Percentiles rank a stretch among this genome's conserved stretches.
These are phyloP conservation scores for Petroica traversi DNA, from an alignment of 2,113 vertebrate genomes.

Conservation along the genomic window DNA sequence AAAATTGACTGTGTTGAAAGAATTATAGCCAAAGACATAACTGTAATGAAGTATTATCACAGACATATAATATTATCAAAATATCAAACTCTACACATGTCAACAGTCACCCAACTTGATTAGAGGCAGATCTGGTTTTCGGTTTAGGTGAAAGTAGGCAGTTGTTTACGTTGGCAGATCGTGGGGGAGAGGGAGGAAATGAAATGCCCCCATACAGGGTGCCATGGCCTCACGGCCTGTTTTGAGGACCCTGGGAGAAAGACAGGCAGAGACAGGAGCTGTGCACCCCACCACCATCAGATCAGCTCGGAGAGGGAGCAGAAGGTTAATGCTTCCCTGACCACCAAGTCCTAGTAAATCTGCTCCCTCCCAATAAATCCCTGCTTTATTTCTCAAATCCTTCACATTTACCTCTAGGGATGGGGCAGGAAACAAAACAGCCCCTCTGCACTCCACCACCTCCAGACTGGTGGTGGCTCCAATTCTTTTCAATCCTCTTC, in stretches of 20 bases:
- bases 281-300: fast-evolving
- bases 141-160: neutral
- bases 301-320: neutral
- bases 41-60: conserved; percentile 42
- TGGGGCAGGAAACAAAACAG: neutral
- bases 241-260: neutral
- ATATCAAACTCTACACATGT: conserved; percentile 33
- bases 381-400: neutral
- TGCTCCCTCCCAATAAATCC: conserved; percentile 26
- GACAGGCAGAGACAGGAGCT: neutral
- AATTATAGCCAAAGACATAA: conserved; percentile 52
- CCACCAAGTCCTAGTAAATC: neutral
- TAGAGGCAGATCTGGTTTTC: conserved; percentile 35
- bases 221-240: neutral
- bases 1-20: conserved; percentile 39
- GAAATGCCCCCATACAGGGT: neutral
- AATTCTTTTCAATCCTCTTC: neutral
- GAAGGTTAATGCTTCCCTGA: neutral
- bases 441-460: neutral
- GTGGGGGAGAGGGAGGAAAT: neutral
- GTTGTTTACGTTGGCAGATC: neutral
- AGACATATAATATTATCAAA: conserved; percentile 42
- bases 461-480: neutral
- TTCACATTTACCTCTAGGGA: neutral
- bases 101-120: neutral